A percentile compares a stretch with the other conserved stretches of the same genome.
Conservation (phyloP, 2,113 vertebrate species). For the Desmodus rotundus region DNA sequence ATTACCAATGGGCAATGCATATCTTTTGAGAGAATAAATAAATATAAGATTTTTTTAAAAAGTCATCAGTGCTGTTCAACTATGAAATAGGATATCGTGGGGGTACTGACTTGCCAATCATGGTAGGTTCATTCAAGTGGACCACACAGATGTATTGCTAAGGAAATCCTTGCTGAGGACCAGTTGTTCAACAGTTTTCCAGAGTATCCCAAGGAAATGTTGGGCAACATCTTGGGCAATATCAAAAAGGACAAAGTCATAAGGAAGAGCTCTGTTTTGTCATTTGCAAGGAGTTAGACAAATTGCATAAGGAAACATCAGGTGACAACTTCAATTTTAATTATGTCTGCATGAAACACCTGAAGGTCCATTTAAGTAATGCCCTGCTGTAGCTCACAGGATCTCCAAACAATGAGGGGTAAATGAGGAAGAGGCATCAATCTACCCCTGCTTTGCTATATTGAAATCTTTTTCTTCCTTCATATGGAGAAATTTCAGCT, state of each 20-base stretch:
- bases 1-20: background rate
- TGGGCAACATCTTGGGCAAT: background rate
- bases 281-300: background rate
- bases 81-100: background rate
- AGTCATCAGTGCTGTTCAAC: background rate
- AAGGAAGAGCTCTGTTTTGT: background rate
- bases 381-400: accelerated
- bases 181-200: background rate
- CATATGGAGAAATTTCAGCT: slow-evolving; percentile 24
- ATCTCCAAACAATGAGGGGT: background rate
- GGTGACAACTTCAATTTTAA: background rate
- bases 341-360: background rate
- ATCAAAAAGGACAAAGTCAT: background rate
- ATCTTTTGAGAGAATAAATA: background rate
- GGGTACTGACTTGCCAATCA: background rate
- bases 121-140: background rate
- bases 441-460: background rate
- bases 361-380: background rate
- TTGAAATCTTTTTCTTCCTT: background rate
- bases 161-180: background rate
- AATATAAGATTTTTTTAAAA: background rate
- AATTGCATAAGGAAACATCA: background rate
- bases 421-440: background rate
- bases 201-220: background rate
- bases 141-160: no score